phyloP scores from a whole-genome alignment of 2,888 invertebrate species.

The Parapristionchus giblindavisi region DNA sequence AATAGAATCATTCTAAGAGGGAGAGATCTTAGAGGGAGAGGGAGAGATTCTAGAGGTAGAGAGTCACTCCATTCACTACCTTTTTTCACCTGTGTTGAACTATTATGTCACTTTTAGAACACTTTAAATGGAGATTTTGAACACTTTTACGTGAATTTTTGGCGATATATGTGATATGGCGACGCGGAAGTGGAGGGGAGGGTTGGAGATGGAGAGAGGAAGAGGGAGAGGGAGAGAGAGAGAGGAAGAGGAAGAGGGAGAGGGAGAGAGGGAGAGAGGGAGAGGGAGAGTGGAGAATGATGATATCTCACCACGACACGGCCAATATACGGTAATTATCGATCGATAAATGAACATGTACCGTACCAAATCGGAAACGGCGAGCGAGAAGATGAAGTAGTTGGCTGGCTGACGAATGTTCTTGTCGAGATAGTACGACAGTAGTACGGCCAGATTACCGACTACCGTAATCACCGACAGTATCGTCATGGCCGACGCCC shows the following conservation, averaged over 20 bases:
- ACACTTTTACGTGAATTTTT: too few relatives aligned
- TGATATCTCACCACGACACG: background rate
- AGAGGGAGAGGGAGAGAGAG: background rate
- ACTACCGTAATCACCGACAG: conserved; percentile 66
- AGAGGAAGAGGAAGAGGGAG: background rate
- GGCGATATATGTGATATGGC: too few relatives aligned
- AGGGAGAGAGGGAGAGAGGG: background rate
- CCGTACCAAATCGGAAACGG: conserved; percentile 81
- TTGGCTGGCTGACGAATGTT: conserved; percentile 90
- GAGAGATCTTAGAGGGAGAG: too few relatives aligned
- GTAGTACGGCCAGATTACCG: conserved; percentile 83
- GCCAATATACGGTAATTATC: background rate
- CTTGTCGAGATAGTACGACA: conserved; percentile 69
- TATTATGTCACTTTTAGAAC: too few relatives aligned
- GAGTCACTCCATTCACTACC: too few relatives aligned
- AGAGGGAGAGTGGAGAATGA: background rate
- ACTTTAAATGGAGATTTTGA: too few relatives aligned
- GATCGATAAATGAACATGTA: too few relatives aligned
- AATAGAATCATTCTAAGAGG: too few relatives aligned
- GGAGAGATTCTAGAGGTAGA: too few relatives aligned
- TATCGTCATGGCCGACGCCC: conserved; percentile 51
- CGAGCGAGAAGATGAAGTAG: conserved; percentile 97
- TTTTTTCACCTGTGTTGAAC: too few relatives aligned
- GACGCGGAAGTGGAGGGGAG: too few relatives aligned
- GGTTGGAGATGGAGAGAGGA: background rate